Evolutionary conservation across 2,888 invertebrate genomes (phyloP).

Genomic region (Stenotaenia linearis): DNA sequence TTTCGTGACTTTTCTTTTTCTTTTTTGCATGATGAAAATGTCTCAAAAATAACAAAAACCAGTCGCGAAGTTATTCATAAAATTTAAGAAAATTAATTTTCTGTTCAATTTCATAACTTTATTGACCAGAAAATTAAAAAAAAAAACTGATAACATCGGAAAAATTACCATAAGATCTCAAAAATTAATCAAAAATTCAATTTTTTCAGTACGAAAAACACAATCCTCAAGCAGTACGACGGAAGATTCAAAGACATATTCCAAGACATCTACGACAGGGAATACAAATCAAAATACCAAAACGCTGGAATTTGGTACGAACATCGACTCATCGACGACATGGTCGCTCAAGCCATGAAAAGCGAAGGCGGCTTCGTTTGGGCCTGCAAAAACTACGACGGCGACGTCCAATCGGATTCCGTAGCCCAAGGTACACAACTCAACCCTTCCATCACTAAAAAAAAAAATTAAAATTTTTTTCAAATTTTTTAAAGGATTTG

Average conservation of each 20-base stretch:
- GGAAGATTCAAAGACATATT: constrained; percentile 96
- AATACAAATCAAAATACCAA: constrained; percentile 80
- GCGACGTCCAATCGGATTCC: constrained; percentile 97
- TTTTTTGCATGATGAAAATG: too few species aligned
- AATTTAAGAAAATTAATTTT: too few species aligned
- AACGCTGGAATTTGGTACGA: constrained; percentile 92
- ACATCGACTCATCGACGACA: constrained; percentile 96
- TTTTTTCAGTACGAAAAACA: constrained; percentile 76
- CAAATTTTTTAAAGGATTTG: constrained; percentile 42
- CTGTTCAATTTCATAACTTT: too few species aligned
- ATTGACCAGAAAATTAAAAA: too few species aligned
- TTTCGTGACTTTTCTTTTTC: too few species aligned
- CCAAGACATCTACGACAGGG: constrained; percentile 82
- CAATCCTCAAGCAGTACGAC: constrained; percentile 92
- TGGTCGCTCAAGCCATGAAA: constrained; percentile 98
- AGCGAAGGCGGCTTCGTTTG: constrained; percentile 98
- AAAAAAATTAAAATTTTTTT: not conserved
- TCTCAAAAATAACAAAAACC: too few species aligned
- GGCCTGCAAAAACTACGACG: constrained; percentile 99
- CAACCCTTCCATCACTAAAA: too few species aligned
- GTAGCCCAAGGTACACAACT: constrained; percentile 83
- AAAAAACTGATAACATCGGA: too few species aligned
- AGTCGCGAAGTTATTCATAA: too few species aligned
- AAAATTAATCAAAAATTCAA: too few species aligned
- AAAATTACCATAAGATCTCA: too few species aligned